Base-by-base conservation (phyloP, 64 coral and sea anemone species). In the Montipora capricornis region DNA sequence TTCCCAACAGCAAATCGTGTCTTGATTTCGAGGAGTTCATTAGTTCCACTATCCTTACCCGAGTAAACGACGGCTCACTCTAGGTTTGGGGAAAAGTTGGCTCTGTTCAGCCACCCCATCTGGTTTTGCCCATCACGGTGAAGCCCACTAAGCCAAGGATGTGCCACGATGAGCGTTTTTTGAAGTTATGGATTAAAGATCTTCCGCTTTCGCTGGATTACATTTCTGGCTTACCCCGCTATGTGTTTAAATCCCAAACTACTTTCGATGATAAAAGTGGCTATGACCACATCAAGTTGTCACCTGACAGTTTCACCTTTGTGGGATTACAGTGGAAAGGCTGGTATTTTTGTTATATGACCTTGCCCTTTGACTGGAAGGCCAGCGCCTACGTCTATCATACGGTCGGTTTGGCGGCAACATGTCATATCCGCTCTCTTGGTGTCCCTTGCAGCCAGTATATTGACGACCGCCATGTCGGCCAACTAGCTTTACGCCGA, bases 331-430 rank as follows among this genome's bases (percentile, higher is more conserved):
- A 58, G 58, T 83, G 79, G 90, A 10, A 26, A 26, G 90, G 79
- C 5, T 82, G 64, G 80, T 91, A 60, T 83, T 91, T 75, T 74
- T 15, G 9, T 19, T 91, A 76, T 59, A 17, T 10, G 4, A 83
- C 90, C 8, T 17, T 91, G 6, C 90, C 80, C 8, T 91, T 91
- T 26, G 90, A 77, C 0, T 91, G 90, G 80, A 91, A 91, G 44
- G 90, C 90, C 78, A 91, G 90, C 66, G 90, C 90, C 7, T 83
- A 67, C 73, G 4, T 91, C 6, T 83, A 91, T 47, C 78, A 91
- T 26, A 73, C 45, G 2, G 14, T 91, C 12, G 90, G 79, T 24
- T 16, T 91, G 11, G 90, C 47, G 9, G 90, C 90, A 15, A 83
- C 90, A 5, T 29, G 49, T 76, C 10, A 75, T 52, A 83, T 91